Conservation (phyloP, 2,113 vertebrate genomes). For the Cacatua alba region DNA sequence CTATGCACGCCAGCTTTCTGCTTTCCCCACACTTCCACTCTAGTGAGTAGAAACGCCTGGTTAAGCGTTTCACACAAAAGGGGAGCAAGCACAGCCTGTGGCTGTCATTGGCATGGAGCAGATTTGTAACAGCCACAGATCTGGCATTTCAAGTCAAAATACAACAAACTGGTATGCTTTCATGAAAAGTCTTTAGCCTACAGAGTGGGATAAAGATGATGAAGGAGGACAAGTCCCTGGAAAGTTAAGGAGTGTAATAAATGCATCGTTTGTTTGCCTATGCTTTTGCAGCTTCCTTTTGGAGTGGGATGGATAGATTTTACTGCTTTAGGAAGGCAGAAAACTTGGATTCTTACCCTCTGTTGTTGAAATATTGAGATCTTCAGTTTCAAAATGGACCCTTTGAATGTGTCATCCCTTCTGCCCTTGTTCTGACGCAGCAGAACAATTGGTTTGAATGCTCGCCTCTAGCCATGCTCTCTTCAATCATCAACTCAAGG, state of each 20-base stretch:
- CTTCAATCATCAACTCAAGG: conserved; percentile 5
- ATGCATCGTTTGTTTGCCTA: background rate
- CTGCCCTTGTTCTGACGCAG: conserved; percentile 18
- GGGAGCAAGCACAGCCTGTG: background rate
- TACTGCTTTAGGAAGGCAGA: background rate
- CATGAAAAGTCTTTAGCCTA: background rate
- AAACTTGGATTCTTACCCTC: background rate
- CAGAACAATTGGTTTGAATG: conserved; percentile 27
- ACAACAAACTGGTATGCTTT: background rate
- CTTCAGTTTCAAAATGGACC: background rate
- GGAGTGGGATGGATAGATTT: background rate
- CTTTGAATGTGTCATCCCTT: background rate
- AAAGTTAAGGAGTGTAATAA: background rate
- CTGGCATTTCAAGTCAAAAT: background rate
- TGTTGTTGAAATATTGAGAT: background rate
- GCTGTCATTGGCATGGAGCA: background rate
- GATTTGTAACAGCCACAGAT: background rate
- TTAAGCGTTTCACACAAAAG: background rate
- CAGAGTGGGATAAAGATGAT: background rate
- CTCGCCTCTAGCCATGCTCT: background rate
- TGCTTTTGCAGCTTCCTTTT: background rate
- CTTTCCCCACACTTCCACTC: background rate
- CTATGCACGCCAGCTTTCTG: background rate
- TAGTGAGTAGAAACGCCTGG: background rate
- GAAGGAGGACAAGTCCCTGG: background rate